Evolutionary conservation across 1,140 invertebrate genomes (phyloP).

Genomic region (Thalassaphorura encarpata): DNA sequence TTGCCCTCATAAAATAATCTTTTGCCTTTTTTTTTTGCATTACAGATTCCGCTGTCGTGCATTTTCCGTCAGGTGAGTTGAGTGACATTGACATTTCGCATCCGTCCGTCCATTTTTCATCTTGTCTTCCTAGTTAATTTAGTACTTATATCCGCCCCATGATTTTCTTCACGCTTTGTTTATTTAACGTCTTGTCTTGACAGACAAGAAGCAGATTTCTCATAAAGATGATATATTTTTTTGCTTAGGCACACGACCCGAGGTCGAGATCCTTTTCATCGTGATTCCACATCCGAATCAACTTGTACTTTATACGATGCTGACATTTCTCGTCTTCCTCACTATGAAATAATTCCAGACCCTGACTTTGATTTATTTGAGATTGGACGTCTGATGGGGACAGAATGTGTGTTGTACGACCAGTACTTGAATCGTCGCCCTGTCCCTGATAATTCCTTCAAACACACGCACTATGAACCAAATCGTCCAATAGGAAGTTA

Average conservation of each 20-base stretch:
- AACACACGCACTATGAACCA: background rate
- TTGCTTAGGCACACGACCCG: conserved; percentile 22
- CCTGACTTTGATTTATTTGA: conserved; percentile 30
- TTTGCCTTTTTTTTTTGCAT: background rate
- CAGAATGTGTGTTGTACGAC: conserved; percentile 26
- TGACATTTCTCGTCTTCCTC: conserved; percentile 22
- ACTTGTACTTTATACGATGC: conserved; percentile 26
- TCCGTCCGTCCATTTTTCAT: too few relatives aligned
- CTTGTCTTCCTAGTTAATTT: too few relatives aligned
- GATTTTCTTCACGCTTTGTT: background rate
- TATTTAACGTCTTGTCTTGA: too few relatives aligned
- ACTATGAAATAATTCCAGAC: conserved; percentile 21
- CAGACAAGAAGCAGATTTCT: too few relatives aligned
- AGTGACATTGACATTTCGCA: background rate
- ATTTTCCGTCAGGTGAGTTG: conserved; percentile 22
- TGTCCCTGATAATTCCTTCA: background rate
- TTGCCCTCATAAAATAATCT: background rate
- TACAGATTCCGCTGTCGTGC: conserved; percentile 29
- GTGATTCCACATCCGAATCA: conserved; percentile 2
- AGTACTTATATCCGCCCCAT: too few relatives aligned
- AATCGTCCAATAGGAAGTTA: background rate
- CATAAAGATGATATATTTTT: background rate
- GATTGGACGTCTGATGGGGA: conserved; percentile 28
- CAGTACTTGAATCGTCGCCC: conserved; percentile 23
- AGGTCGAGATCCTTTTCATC: conserved; percentile 24